Base-by-base conservation (phyloP, 2,113 vertebrate species). In the Cheilinus undulatus region DNA sequence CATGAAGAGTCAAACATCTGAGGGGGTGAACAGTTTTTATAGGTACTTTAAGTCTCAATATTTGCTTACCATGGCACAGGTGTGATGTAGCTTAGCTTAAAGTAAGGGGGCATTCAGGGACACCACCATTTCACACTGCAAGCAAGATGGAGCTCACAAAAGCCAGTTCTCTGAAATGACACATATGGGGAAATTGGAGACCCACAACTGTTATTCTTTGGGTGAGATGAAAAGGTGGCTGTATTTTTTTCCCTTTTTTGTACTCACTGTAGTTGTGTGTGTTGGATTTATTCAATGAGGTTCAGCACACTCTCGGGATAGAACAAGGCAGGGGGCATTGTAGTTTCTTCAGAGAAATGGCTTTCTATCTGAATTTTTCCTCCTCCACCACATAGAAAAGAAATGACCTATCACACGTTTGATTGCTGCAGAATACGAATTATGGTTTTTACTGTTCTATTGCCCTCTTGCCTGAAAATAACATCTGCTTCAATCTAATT, bases 251-350 rank as follows among this genome's bases (percentile, higher is more conserved):
- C 8, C 2, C 27, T 32, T 50, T 72, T 34, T 77, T 69, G 42
- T 32, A 26, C 13, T 69, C 23, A 14, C 24, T 46, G 23, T 49
- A n/a, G 24, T 69, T 56, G 22, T 36, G 62, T 45, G 24, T 61
- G 15, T 46, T 27, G 38, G 52, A 73, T 42, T 69, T 72, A 68
- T 69, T 80, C 58, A 65, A 54, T 69, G 68, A 27, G 63, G 54
- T 84, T 77, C 59, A 76, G 52, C 57, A 76, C 51, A 66, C 60
- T 60, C 19, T 50, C 12, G 0, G 36, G 49, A 70, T 67, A 48
- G 61, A 76, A 54, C 54, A 73, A 75, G 65, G 50, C 48, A 42
- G 64, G 73, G 62, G 26, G 74, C 10, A 73, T 71, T 81, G 54
- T 57, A 69, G 49, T 69, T 48, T 36, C 66, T 74, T 62, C 56